phyloP scores from a whole-genome alignment of 2,888 invertebrate species.

The Oscheius sp. region DNA sequence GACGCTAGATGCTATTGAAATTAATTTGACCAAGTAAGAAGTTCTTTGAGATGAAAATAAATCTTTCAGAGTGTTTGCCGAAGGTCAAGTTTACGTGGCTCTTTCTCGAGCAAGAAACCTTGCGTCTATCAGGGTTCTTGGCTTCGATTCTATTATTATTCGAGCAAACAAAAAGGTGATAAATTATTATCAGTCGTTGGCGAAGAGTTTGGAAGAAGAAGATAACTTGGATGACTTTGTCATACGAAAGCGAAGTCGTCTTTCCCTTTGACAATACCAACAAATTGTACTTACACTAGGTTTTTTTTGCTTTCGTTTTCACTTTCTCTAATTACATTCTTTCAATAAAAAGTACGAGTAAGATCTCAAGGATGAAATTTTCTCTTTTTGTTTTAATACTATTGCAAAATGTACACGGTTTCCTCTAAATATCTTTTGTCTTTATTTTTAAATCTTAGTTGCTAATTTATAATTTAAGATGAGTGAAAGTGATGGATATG shows the following conservation, averaged over 20 bases:
- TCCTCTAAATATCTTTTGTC: background rate
- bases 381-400: too few relatives aligned
- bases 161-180: conserved; percentile 47
- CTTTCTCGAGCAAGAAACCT: conserved; percentile 89
- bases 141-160: conserved; percentile 50
- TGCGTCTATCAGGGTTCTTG: conserved; percentile 61
- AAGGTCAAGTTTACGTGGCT: conserved; percentile 95
- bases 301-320: background rate
- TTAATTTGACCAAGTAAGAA: conserved; percentile 40
- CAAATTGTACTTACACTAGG: too few relatives aligned
- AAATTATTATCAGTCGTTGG: conserved; percentile 24
- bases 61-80: conserved; percentile 82
- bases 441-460: background rate
- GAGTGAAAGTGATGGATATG: conserved; percentile 30
- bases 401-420: too few relatives aligned
- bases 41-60: conserved; percentile 59
- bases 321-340: too few relatives aligned
- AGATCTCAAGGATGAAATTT: too few relatives aligned
- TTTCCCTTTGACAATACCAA: conserved; percentile 25
- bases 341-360: too few relatives aligned
- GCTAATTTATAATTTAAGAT: too few relatives aligned
- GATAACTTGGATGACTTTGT: conserved; percentile 28
- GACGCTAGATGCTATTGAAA: conserved; percentile 56
- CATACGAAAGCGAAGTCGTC: conserved; percentile 30
- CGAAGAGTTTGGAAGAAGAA: conserved; percentile 25